Conservation (phyloP, 1,140 invertebrate species). For the Drosophila burlai region DNA sequence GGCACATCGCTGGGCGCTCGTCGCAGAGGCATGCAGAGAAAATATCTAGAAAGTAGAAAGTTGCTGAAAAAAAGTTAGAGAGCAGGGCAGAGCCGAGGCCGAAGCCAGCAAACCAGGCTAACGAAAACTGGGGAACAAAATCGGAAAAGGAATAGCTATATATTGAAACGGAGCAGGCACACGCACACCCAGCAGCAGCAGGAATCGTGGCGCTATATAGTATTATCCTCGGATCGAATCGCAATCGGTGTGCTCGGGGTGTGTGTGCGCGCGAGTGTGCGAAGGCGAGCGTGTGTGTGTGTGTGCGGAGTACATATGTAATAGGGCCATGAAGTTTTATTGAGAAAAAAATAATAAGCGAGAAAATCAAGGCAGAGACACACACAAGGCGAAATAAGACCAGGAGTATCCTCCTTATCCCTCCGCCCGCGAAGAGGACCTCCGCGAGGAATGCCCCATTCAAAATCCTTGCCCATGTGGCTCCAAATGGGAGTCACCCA, state of each 20-base stretch:
- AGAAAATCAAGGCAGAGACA: conserved; percentile 35
- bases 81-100: conserved; percentile 29
- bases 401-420: conserved; percentile 13
- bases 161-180: conserved; percentile 19
- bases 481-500: conserved; percentile 48
- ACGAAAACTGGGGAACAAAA: conserved; percentile 16
- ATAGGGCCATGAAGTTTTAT: conserved; percentile 81
- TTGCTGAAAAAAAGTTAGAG: conserved; percentile 50
- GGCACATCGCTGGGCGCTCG: conserved; percentile 75
- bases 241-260: conserved; percentile 66
- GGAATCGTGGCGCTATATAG: conserved; percentile 25
- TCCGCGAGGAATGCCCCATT: conserved; percentile 35
- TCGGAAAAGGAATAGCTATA: conserved; percentile 16
- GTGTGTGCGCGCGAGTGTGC: conserved; percentile 51
- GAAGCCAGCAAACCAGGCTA: conserved; percentile 17
- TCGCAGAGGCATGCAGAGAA: conserved; percentile 64
- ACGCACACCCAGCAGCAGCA: conserved; percentile 25
- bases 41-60: conserved; percentile 46
- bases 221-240: conserved; percentile 58
- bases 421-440: conserved; percentile 9
- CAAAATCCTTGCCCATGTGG: conserved; percentile 66
- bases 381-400: conserved; percentile 40
- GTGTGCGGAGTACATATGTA: conserved; percentile 75
- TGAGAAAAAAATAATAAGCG: conserved; percentile 55
- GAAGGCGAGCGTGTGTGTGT: conserved; percentile 45